Base-by-base conservation (phyloP, 2,888 invertebrate genomes). In the Mactromeris polynyma region DNA sequence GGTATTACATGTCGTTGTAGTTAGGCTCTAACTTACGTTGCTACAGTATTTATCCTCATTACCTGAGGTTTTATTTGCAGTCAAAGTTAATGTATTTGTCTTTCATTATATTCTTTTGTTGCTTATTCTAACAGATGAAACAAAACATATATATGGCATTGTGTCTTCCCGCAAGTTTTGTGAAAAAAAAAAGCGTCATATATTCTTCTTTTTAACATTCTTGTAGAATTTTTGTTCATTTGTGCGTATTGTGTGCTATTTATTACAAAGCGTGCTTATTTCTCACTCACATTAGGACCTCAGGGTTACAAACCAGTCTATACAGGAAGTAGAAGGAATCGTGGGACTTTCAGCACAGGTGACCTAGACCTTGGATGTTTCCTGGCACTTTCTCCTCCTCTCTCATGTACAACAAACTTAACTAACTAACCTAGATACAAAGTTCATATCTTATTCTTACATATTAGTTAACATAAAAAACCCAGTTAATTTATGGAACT, bases 251-350 rank as follows among this genome's bases (percentile, higher is more conserved):
- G 81, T 78, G 82, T 78, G 77, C 79, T 87, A 40, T 69, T 64
- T 78, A 83, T 86, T 64, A 87, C 83, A 73, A 86, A 81, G 88
- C 88, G 84, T 88, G 90, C 88, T 86, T 90, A 83, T 90, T 83
- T 89, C 80, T 81, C 69, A 79, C 84, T 73, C 40, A 85, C 82
- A 87, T 81, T 78, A 90, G 90, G 90, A 78, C 90, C 89, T 17
- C 87, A 78, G 77, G 90, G 90, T 84, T 90, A 89, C 82, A 89
- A 87, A 83, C 83, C 86, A 73, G 54, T 88, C 64, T 77, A 64
- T 38, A 69, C 89, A 42, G 87, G 88, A 64, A 81, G 89, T 86
- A 81, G 89, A 58, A 84, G 89, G 83, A 87, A 85, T 85, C 90
- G 90, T 54, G 83, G 89, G 73, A 86, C n/a, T 38, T 77, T 86